These are phyloP conservation scores for Macrosiphum euphorbiae DNA, from an alignment of 2,888 invertebrate genomes.

Conservation along the genomic window DNA sequence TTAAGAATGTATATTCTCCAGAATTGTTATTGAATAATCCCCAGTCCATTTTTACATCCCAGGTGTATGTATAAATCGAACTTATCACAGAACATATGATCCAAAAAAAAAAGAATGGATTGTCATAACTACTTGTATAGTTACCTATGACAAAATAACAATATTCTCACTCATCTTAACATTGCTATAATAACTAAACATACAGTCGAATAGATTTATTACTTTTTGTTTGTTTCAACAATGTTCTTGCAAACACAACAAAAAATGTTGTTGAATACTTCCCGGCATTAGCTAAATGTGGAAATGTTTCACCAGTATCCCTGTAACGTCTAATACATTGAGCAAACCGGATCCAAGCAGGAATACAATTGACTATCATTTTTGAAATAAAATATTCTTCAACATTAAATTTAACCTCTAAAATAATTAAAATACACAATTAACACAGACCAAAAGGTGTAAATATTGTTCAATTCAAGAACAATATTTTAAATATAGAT, in stretches of 20 bases:
- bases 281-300: conserved; percentile 87
- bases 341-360: conserved; percentile 88
- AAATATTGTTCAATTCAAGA: not conserved
- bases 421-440: not conserved
- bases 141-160: conserved; percentile 32
- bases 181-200: not conserved
- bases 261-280: conserved; percentile 85
- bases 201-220: not conserved
- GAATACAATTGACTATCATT: conserved; percentile 82
- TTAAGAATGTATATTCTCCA: conserved; percentile 81
- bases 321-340: conserved; percentile 87
- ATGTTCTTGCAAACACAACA: conserved; percentile 75
- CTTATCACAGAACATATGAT: conserved; percentile 78
- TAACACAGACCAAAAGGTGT: not conserved
- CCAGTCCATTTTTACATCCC: conserved; percentile 94
- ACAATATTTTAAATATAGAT: not conserved
- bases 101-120: conserved; percentile 81
- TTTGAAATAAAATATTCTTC: conserved; percentile 62
- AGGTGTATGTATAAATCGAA: conserved; percentile 84
- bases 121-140: conserved; percentile 68
- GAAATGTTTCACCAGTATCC: conserved; percentile 83
- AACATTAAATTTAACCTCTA: conserved; percentile 60
- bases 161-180: not conserved
- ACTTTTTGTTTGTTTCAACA: conserved; percentile 53
- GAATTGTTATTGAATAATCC: conserved; percentile 81